A percentile compares a stretch with the other conserved stretches of the same genome.
Evolutionary conservation across 2,113 vertebrate species (phyloP).

Genomic region (Rhegmatorhina hoffmannsi): DNA sequence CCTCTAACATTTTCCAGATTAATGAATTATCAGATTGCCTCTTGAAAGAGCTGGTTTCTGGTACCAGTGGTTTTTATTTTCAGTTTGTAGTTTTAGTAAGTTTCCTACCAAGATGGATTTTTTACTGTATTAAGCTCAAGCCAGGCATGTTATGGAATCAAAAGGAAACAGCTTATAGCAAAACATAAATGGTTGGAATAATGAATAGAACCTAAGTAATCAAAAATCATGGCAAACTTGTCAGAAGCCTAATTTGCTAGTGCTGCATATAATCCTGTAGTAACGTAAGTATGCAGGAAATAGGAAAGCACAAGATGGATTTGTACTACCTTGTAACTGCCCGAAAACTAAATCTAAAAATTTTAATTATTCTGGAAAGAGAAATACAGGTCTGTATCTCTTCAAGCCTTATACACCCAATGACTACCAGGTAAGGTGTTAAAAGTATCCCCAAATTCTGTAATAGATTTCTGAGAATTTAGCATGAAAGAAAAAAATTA

Average conservation of each 20-base stretch:
- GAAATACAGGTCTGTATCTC: neutral
- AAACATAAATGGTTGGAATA: neutral
- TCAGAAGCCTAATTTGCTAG: neutral
- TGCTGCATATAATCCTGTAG: neutral
- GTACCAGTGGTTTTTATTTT: neutral
- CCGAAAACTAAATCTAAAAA: neutral
- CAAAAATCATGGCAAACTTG: neutral
- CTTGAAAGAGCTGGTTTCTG: neutral
- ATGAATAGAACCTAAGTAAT: neutral
- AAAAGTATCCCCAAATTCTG: neutral
- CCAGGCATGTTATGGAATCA: neutral
- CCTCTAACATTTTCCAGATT: neutral
- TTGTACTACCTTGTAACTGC: neutral
- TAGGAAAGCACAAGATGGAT: neutral
- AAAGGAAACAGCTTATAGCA: neutral
- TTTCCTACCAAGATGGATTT: neutral
- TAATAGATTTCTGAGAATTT: neutral
- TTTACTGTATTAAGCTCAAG: neutral
- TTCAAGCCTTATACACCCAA: neutral
- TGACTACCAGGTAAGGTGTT: neutral
- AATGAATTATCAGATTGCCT: neutral
- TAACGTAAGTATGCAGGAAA: neutral
- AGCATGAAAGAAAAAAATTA: neutral
- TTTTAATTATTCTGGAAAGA: neutral
- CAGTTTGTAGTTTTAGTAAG: neutral